Evolutionary conservation across 2,888 invertebrate genomes (phyloP), one percentile per base, ranked within the genome.

Genomic region (Drosophila macrothrix): DNA sequence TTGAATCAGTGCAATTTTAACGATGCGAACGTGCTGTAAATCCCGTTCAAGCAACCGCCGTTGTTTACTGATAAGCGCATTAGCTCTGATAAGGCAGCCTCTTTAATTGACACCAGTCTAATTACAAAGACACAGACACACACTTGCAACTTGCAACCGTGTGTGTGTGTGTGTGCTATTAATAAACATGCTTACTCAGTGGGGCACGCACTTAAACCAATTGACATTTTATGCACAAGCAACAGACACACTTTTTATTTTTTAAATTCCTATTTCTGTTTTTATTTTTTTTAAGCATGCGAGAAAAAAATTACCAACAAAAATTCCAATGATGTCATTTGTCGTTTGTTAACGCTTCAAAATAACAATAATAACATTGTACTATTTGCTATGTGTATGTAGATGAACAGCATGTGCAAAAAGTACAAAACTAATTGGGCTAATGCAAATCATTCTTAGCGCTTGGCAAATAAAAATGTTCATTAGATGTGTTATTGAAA

Each of bases 271-370:
- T 62, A 79, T 68, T 59, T 55, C 60, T 55, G 55, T 77, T 76
- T 56, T 77, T 55, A 37, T 54, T 77, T 33, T 59, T 65, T 59
- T 43, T 39, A 52, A 41, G 68, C 77, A 79, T 74, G 84, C 81
- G 53, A 83, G 78, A 63, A 61, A 73, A 63, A 54, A 28, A 39
- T 74, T 52, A 50, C 58, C 66, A 61, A 66, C 68, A 62, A 50
- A 67, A 84, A 85, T 83, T 78, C 73, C 80, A 88, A 88, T 85
- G 90, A 90, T 88, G 90, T 85, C 88, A 85, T 81, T 83, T 82
- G 50, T 55, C 35, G 33, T 19, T 58, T 80, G 31, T 58, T 66
- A 63, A 33, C 50, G 63, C 78, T 64, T 68, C 66, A 61, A 67
- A 55, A 76, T 68, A 60, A 56, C 74, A 37, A 50, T 39, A 39